A percentile compares a stretch with the other conserved stretches of the same genome.
Conservation (phyloP, 2,888 invertebrate species). For the Gnatocerus cornutus region DNA sequence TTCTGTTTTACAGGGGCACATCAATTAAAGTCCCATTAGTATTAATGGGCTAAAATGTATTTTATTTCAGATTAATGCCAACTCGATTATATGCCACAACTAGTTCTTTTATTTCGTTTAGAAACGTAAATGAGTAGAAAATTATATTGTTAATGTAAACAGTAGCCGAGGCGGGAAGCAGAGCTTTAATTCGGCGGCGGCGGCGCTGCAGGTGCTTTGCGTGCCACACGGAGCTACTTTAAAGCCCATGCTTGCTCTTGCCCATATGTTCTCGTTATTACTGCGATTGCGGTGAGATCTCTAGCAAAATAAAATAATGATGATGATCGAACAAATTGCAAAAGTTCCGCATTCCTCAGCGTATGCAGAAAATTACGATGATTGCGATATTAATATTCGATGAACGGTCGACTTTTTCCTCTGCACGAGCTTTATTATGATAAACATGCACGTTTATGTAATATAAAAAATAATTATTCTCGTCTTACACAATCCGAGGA, state of each 20-base stretch:
- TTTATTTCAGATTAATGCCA: constrained; percentile 59
- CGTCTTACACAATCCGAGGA: constrained; percentile 45
- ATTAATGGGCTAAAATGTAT: constrained; percentile 61
- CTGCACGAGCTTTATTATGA: constrained; percentile 55
- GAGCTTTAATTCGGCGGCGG: constrained; percentile 7
- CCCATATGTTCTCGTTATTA: neutral
- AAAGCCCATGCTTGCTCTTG: no score
- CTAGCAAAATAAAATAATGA: constrained; percentile 23
- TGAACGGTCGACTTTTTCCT: constrained; percentile 56
- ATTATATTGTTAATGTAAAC: constrained; percentile 49
- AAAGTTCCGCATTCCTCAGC: constrained; percentile 52
- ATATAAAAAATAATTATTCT: constrained; percentile 53
- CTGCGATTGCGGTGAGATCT: constrained; percentile 6
- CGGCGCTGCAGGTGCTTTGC: neutral
- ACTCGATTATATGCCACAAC: constrained; percentile 53
- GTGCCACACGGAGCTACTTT: neutral
- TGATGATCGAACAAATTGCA: constrained; percentile 50
- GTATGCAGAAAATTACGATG: constrained; percentile 50
- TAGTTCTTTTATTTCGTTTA: constrained; percentile 57
- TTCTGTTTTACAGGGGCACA: constrained; percentile 49
- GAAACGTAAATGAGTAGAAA: constrained; percentile 41
- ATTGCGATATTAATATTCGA: constrained; percentile 48
- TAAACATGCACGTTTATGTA: constrained; percentile 56
- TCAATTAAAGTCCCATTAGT: constrained; percentile 61
- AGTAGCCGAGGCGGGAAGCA: constrained; percentile 35